Base-by-base conservation (phyloP, 2,113 vertebrate species). In the Platycercus adscitus region DNA sequence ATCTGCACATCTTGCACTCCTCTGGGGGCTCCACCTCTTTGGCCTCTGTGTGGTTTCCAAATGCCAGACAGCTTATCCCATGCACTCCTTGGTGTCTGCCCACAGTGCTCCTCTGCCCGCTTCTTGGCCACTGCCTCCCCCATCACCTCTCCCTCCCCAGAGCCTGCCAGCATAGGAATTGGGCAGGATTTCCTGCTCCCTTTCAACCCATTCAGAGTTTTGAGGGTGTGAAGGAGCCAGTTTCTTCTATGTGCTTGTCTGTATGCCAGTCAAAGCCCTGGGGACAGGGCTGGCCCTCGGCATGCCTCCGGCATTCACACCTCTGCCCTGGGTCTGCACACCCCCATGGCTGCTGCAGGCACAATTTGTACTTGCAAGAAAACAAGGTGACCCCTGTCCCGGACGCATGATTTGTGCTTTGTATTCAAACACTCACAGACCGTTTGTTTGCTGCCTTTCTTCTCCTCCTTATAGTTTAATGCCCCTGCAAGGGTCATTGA, bases 171-270 rank as follows among this genome's bases (percentile, higher is more conserved):
- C 61, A 63, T 12, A 89, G 81, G 87, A 95, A 89, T 35, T 0
- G 2, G 70, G 44, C 81, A 96, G 94, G 95, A 96, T 97, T 97
- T 97, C 94, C 96, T 93, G 93, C 78, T 64, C 70, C 87, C 65
- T 95, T 95, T 92, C 81, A 93, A 93, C 35, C 79, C 71, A 85
- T 94, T 95, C 87, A 91, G 81, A 77, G 33, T 44, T 85, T 61
- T 52, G 52, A 92, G 89, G 81, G 87, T 80, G 66, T 95, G 91
- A 96, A 46, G 52, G 75, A 91, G 81, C 9, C 0, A 0, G 11
- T 88, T 94, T 88, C 86, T 95, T 86, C 88, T 52, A 24, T 87
- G 78, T 89, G 39, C 17, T 95, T 97, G 84, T 92, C 81, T 86
- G 20, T 28, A 15, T 55, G 93, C 93, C 94, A 96, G 82, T 10